Percentiles rank a stretch among this genome's conserved stretches.
Evolutionary conservation across 2,888 invertebrate species (phyloP).

Genomic region (Vesta saturnalis): DNA sequence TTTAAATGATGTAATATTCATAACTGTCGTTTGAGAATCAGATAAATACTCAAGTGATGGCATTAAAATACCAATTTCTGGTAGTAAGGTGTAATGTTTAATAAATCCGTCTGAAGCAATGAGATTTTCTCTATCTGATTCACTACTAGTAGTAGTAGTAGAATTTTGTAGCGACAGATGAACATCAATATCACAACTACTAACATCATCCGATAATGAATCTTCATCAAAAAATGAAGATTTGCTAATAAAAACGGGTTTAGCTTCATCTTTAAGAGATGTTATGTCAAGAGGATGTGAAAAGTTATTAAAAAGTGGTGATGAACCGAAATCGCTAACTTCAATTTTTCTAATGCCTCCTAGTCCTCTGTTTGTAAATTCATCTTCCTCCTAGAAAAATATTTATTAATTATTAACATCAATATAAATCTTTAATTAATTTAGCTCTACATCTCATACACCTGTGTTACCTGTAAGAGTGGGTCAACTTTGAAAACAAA

Average conservation of each 20-base stretch:
- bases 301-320: neutral
- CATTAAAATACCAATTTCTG: neutral
- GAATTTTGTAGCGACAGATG: neutral
- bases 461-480: too few species aligned
- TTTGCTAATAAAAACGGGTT: constrained; percentile 22
- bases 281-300: neutral
- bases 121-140: neutral
- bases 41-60: neutral
- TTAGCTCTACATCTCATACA: too few species aligned
- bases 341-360: neutral
- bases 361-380: neutral
- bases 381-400: neutral
- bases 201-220: constrained; percentile 13
- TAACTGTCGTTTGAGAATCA: neutral
- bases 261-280: neutral
- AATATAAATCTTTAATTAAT: too few species aligned
- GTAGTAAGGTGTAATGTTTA: neutral
- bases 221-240: constrained; percentile 31
- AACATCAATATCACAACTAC: constrained; percentile 8
- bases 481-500: too few species aligned
- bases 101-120: neutral
- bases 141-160: neutral
- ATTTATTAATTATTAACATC: too few species aligned
- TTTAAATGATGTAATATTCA: constrained; percentile 65
- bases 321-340: neutral